Evolutionary conservation across 2,113 vertebrate species (phyloP), one percentile per base, ranked within the genome.

Genomic region (Tyto alba): DNA sequence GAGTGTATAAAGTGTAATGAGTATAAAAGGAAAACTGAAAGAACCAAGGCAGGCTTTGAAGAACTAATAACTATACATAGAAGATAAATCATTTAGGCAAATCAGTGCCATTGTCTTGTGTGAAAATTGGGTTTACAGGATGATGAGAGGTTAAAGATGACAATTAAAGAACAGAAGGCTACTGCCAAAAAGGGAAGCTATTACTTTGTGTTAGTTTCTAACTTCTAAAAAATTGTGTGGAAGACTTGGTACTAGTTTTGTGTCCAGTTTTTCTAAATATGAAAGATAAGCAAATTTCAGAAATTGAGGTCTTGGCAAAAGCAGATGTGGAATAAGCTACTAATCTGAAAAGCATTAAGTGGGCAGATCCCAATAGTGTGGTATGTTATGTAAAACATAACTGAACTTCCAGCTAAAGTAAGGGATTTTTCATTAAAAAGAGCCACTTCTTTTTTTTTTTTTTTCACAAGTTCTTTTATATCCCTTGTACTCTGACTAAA

Each of bases 281-380:
- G 79, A 89, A 93, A 96, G 88, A 83, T 80, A 88, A 91, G 93
- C 55, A 95, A 88, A 93, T 85, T 94, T 81, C 50, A 80, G 95
- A 96, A 96, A 90, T 79, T 82, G 93, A 94, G 78, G 89, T 93
- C 78, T 91, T 93, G 85, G 67, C n/a, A 85, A 93, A 96, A 91
- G 93, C 57, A 85, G 91, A 73, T 95, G 94, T 96, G 86, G 53
- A 89, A 47, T 85, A 88, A 90, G 71, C 63, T 91, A 56, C 76
- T 94, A 95, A 88, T 93, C 89, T 94, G 88, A 77, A 92, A 88
- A 69, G 55, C 34, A 26, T 73, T 83, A 91, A 90, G 67, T 55
- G 47, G 76, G 59, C 75, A 89, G 88, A 89, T 82, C 48, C 88
- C 19, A 16, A 4, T 16, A 73, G 53, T 59, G 25, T 62, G 69